These are phyloP conservation scores for Genyomyrus donnyi DNA, from an alignment of 2,113 vertebrate genomes.

Conservation along the genomic window DNA sequence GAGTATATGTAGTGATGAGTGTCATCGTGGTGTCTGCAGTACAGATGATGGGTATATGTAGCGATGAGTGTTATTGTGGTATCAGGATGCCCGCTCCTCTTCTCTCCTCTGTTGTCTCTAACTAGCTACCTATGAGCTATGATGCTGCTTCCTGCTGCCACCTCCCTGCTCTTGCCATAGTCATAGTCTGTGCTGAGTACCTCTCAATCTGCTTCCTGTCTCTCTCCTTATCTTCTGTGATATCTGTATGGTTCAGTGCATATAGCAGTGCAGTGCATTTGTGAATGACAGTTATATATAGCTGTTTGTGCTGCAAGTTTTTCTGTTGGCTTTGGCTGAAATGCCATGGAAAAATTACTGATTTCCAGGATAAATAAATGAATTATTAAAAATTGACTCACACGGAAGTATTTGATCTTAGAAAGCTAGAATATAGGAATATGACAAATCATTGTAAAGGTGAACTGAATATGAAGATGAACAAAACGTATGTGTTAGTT, in stretches of 20 bases:
- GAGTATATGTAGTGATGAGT: not conserved
- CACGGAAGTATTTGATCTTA: not conserved
- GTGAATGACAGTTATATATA: not conserved
- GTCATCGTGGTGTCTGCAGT: not conserved
- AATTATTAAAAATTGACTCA: not conserved
- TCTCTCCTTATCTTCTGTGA: not conserved
- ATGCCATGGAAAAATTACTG: not conserved
- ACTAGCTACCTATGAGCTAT: not conserved
- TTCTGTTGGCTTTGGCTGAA: not conserved
- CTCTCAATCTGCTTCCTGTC: not conserved
- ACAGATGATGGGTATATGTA: too few species aligned
- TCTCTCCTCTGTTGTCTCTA: not conserved
- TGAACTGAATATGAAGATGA: not conserved
- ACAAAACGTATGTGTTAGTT: not conserved
- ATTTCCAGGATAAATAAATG: not conserved
- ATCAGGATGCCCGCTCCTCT: not conserved
- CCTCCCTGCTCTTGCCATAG: not conserved
- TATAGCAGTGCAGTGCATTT: not conserved
- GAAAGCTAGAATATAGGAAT: not conserved
- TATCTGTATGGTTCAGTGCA: not conserved
- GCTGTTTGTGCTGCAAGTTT: not conserved
- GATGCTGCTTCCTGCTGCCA: conserved; percentile 14
- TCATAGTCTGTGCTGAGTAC: not conserved
- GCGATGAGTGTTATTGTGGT: not conserved
- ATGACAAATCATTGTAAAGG: not conserved